Percentiles rank a stretch among this genome's conserved stretches.
phyloP scores from a whole-genome alignment of 2,113 vertebrate genomes.

The Lathamus discolor region DNA sequence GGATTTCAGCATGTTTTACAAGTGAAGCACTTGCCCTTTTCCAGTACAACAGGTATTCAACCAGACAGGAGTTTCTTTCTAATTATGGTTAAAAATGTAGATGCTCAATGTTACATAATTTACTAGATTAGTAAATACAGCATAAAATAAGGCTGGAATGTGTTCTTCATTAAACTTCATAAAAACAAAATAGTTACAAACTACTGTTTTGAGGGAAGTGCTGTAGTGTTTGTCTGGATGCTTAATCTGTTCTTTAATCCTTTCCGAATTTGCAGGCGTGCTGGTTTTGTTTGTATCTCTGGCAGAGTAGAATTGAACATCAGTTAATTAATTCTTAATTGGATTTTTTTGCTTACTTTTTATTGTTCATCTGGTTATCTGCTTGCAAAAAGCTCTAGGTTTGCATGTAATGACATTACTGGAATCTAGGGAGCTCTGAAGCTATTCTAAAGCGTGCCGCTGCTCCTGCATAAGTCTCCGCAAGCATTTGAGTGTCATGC shows the following conservation, averaged over 20 bases:
- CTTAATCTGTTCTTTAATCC: neutral
- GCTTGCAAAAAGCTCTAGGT: neutral
- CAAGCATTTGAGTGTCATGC: neutral
- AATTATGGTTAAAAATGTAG: neutral
- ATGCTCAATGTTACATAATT: neutral
- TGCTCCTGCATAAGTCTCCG: neutral
- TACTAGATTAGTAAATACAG: neutral
- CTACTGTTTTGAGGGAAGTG: neutral
- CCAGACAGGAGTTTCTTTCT: neutral
- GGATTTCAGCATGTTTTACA: neutral
- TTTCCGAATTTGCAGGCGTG: neutral
- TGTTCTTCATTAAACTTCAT: neutral
- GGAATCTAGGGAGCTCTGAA: constrained; percentile 21
- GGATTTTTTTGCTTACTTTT: constrained; percentile 11
- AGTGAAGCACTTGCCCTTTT: neutral
- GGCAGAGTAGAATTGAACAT: neutral
- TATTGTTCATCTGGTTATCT: constrained; percentile 18
- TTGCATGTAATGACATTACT: constrained; percentile 21
- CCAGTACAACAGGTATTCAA: neutral
- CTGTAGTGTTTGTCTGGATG: neutral
- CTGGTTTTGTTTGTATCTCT: neutral
- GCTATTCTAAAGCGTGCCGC: neutral
- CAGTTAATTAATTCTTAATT: constrained; percentile 51
- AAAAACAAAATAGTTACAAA: neutral
- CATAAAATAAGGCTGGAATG: neutral